A percentile compares a stretch with the other conserved stretches of the same genome.
Conservation (phyloP, 2,888 invertebrate species). For the Dinocampus coccinellae region DNA sequence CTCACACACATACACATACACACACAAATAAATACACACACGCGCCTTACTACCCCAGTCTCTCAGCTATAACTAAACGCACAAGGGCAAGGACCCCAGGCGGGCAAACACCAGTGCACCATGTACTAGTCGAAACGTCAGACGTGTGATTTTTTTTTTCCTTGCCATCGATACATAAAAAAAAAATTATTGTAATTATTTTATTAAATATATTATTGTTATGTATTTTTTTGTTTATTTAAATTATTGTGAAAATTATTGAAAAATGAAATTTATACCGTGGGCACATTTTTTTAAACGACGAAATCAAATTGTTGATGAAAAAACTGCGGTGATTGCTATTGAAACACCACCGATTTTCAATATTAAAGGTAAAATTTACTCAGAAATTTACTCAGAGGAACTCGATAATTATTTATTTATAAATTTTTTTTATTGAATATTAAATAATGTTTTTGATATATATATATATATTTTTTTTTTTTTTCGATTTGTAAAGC, state of each 20-base stretch:
- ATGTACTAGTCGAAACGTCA: constrained; percentile 36
- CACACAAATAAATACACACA: neutral
- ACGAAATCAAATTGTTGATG: constrained; percentile 58
- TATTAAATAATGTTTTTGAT: no score
- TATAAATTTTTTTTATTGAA: neutral
- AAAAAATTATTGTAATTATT: no score
- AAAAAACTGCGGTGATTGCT: constrained; percentile 40
- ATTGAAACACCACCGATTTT: constrained; percentile 31
- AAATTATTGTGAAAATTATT: neutral
- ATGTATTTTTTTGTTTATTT: neutral
- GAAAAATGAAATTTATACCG: constrained; percentile 59
- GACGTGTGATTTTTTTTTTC: neutral
- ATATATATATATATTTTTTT: neutral
- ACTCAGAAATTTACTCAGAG: neutral
- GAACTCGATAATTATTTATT: no score
- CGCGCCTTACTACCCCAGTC: constrained; percentile 2
- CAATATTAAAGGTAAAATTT: neutral
- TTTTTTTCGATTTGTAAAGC: constrained; percentile 49
- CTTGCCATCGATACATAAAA: no score
- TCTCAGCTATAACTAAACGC: constrained; percentile 52
- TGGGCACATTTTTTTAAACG: constrained; percentile 58
- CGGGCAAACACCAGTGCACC: constrained; percentile 49
- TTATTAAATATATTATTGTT: no score
- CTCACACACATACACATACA: neutral
- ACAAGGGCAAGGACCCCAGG: constrained; percentile 66